Conservation (phyloP, 2,797 vertebrate species). For the Kryptopterus vitreolus region DNA sequence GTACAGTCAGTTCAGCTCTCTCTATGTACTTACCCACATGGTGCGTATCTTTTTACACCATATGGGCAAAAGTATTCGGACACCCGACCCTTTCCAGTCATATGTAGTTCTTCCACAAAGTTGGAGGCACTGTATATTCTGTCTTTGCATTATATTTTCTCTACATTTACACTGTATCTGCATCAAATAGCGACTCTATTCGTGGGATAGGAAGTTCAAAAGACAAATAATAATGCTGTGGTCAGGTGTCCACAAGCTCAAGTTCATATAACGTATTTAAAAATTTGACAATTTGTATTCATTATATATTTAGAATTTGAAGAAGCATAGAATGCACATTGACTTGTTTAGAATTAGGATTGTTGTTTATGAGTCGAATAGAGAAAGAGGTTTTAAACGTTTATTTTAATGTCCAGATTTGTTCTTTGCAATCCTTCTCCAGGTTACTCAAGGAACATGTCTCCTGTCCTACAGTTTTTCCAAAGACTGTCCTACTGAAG, state of each 20-base stretch:
- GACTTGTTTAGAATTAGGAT: too few species aligned
- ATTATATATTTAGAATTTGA: neutral
- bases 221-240: too few species aligned
- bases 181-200: too few species aligned
- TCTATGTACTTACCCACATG: conserved; percentile 88
- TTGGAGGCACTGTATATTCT: too few species aligned
- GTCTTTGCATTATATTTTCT: neutral
- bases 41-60: conserved; percentile 66
- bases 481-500: conserved; percentile 68
- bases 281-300: neutral
- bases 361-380: neutral
- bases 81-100: too few species aligned
- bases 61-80: too few species aligned
- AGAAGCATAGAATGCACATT: neutral
- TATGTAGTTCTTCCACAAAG: too few species aligned
- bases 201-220: too few species aligned
- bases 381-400: neutral
- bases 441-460: conserved; percentile 86
- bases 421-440: neutral
- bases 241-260: too few species aligned
- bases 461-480: conserved; percentile 86
- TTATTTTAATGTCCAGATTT: neutral
- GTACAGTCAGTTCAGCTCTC: conserved; percentile 86
- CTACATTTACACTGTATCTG: neutral
- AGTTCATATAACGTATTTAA: too few species aligned